Evolutionary conservation across 1,140 invertebrate genomes (phyloP), one percentile per base, ranked within the genome.

Genomic region (Tetraneura akinire): DNA sequence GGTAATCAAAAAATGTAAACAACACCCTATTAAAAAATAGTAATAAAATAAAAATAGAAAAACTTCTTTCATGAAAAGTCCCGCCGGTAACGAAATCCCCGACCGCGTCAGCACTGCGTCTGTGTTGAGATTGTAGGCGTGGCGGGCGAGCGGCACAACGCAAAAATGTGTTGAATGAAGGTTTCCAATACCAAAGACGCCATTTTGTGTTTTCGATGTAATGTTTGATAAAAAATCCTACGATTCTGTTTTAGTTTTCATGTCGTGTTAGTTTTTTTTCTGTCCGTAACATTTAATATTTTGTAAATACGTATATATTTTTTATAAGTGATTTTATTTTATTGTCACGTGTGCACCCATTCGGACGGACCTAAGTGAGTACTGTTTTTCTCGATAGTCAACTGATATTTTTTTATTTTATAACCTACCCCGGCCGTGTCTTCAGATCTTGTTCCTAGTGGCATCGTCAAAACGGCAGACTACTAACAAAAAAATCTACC

Each of bases 311-410:
- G n/a, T 37, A 37, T 37, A 4, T 37, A 37, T 37, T 60, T 47
- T 78, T 60, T 62, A n/a, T 2, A 45, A 23, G 53, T 78, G 55
- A 78, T 78, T 47, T 57, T 26, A 53, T 87, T 87, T 87, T 86
- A 87, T 89, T 89, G 85, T 89, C 86, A 87, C 87, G 86, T 87
- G 85, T 87, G 86, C 86, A 89, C 89, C 89, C 89, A 90, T 89
- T 88, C 89, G 89, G 88, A 90, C 89, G 89, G 89, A 90, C 89
- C 89, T 89, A 90, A 87, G 89, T 90, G 85, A 83, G 81, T 82
- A 45, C 49, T 10, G 47, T 13, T 18, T 51, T 29, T 1, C 4
- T 23, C 1, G 5, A 42, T 23, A 0, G 8, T n/a, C n/a, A n/a
- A n/a, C n/a, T n/a, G n/a, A n/a, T n/a, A n/a, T n/a, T n/a, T n/a